Conservation (phyloP, 2,113 vertebrate species). For the Menura novaehollandiae region DNA sequence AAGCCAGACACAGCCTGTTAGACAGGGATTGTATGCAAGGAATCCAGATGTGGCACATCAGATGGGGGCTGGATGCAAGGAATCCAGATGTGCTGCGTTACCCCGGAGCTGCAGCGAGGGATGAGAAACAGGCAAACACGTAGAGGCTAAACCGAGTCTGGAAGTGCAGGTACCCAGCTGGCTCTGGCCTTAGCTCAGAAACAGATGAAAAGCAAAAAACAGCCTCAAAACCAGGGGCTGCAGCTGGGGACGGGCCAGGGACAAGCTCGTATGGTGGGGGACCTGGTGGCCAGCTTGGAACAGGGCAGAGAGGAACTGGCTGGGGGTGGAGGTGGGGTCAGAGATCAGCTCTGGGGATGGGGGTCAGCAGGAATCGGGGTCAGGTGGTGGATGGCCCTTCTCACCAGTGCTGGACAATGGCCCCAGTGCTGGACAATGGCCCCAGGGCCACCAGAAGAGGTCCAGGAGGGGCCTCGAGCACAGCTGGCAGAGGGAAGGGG, state of each 20-base stretch:
- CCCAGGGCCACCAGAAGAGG: not conserved
- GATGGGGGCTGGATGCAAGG: not conserved
- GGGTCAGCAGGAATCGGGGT: not conserved
- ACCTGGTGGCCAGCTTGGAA: rapidly evolving
- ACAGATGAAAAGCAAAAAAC: not conserved
- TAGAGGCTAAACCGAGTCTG: not conserved
- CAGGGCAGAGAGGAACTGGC: not conserved
- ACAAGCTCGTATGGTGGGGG: rapidly evolving
- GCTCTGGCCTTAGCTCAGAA: not conserved
- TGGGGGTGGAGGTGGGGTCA: not conserved
- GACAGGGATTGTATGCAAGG: constrained; percentile 16
- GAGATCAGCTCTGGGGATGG: not conserved
- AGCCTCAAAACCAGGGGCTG: not conserved
- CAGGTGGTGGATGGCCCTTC: not conserved
- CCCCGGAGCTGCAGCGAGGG: not conserved
- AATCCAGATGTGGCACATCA: constrained; percentile 55
- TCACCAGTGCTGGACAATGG: not conserved
- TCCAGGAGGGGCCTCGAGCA: not conserved
- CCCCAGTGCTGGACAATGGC: not conserved
- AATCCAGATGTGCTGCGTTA: not conserved
- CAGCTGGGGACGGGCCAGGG: not conserved
- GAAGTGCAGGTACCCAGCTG: not conserved
- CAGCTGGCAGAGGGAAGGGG: not conserved
- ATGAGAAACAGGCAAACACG: not conserved
- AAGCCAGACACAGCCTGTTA: constrained; percentile 44